Evolutionary conservation across 1,140 invertebrate genomes (phyloP).

Genomic region (Oedothorax gibbosus): DNA sequence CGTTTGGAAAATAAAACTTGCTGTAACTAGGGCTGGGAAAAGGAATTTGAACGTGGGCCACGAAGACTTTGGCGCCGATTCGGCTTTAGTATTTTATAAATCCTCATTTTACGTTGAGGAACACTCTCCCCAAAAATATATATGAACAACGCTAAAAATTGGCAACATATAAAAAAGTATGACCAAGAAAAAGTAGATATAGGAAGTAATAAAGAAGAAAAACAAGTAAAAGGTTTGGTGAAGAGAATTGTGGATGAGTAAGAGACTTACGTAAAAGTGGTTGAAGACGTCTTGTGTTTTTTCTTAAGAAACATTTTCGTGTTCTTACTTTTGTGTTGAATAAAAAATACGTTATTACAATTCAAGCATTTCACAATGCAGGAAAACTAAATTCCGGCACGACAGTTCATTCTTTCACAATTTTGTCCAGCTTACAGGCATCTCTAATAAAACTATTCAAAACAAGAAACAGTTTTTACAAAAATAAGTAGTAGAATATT

Average conservation of each 20-base stretch:
- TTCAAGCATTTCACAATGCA: background rate
- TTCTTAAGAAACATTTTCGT: background rate
- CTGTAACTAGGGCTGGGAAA: conserved; percentile 46
- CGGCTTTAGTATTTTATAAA: conserved; percentile 54
- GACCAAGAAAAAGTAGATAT: background rate
- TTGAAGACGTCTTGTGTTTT: background rate
- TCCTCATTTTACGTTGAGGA: conserved; percentile 51
- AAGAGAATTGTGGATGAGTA: conserved; percentile 14
- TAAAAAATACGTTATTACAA: background rate
- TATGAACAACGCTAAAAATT: background rate
- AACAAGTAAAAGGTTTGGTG: conserved; percentile 1
- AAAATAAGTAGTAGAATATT: too few species aligned
- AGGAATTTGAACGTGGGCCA: conserved; percentile 1
- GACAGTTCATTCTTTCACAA: too few species aligned
- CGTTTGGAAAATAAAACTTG: conserved; percentile 44
- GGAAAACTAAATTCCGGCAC: too few species aligned
- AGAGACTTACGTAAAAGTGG: background rate
- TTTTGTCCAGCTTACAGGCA: too few species aligned
- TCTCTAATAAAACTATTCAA: too few species aligned
- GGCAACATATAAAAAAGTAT: conserved; percentile 7
- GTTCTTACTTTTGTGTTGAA: background rate
- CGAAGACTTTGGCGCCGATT: conserved; percentile 12
- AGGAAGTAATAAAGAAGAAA: background rate
- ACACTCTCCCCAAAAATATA: conserved; percentile 10
- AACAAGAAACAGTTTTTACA: too few species aligned